Conservation (phyloP, 2,797 vertebrate species). For the Phoebastria nigripes region DNA sequence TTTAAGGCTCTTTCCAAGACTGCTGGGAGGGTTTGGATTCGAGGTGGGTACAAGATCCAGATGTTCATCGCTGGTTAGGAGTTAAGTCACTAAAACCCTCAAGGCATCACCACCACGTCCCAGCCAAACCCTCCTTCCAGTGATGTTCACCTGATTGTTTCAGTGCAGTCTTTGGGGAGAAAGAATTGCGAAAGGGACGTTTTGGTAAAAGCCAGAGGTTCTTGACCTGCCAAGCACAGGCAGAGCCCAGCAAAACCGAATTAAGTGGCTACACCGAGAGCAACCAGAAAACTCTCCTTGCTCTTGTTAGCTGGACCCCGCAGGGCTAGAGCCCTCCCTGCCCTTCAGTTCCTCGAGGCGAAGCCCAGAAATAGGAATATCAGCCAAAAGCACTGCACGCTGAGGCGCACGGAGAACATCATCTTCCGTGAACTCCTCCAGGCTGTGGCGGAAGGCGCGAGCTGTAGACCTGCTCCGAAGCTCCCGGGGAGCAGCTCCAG, state of each 20-base stretch:
- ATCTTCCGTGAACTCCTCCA: not conserved
- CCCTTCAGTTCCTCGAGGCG: not conserved
- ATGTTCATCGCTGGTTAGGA: not conserved
- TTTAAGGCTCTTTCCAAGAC: not conserved
- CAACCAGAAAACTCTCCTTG: not conserved
- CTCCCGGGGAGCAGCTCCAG: not conserved
- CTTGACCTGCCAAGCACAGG: not conserved
- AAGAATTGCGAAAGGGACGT: not conserved
- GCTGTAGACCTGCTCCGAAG: not conserved
- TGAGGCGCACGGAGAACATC: not conserved
- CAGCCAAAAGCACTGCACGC: not conserved
- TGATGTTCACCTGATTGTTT: fast-evolving
- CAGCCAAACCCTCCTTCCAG: not conserved
- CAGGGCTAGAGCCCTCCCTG: not conserved
- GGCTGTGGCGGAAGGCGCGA: fast-evolving
- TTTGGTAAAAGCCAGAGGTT: not conserved
- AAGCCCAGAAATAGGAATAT: not conserved
- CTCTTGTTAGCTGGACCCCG: fast-evolving
- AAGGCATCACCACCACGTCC: fast-evolving
- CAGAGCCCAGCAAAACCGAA: not conserved
- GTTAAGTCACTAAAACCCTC: not conserved
- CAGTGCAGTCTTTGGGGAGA: not conserved
- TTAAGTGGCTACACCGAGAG: fast-evolving
- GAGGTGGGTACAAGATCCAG: not conserved
- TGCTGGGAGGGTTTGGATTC: not conserved